These are phyloP conservation scores for Aradophagus sp. DNA, from an alignment of 1,140 invertebrate genomes.

Conservation along the genomic window DNA sequence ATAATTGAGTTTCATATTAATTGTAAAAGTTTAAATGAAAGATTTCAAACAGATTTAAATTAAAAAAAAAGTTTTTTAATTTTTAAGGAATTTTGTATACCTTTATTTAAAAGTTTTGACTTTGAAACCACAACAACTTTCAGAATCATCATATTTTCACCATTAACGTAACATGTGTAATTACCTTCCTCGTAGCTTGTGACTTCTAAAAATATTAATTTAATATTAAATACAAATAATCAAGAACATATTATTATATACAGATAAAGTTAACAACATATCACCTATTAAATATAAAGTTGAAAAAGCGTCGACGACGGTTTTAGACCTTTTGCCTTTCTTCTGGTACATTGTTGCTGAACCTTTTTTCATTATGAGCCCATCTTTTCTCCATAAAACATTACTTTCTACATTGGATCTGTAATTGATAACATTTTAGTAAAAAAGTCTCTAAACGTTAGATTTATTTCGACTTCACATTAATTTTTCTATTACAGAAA, in stretches of 20 bases:
- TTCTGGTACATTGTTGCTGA: slow-evolving; percentile 67
- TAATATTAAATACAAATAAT: not conserved
- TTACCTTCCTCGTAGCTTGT: slow-evolving; percentile 75
- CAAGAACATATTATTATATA: not conserved
- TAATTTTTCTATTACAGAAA: too few relatives aligned
- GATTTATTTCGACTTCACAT: too few relatives aligned
- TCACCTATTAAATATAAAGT: slow-evolving; percentile 75
- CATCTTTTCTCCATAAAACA: slow-evolving; percentile 74
- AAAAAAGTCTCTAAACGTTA: too few relatives aligned
- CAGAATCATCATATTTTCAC: slow-evolving; percentile 74
- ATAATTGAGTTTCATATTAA: not conserved
- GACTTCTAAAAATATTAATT: slow-evolving; percentile 69
- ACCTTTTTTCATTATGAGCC: slow-evolving; percentile 68
- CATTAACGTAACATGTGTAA: slow-evolving; percentile 76
- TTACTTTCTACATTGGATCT: slow-evolving; percentile 69
- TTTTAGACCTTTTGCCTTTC: slow-evolving; percentile 68
- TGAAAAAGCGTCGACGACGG: slow-evolving; percentile 76
- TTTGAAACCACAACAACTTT: slow-evolving; percentile 73
- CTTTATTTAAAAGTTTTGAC: slow-evolving; percentile 69
- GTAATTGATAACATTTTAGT: slow-evolving; percentile 2
- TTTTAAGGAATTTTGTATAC: slow-evolving; percentile 51
- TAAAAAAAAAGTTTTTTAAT: not conserved
- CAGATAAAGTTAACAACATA: not conserved
- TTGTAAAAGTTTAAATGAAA: slow-evolving; percentile 8
- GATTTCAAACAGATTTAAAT: slow-evolving; percentile 1